Evolutionary conservation across 2,113 vertebrate genomes (phyloP).

Genomic region (Cyprinodon variegatus): DNA sequence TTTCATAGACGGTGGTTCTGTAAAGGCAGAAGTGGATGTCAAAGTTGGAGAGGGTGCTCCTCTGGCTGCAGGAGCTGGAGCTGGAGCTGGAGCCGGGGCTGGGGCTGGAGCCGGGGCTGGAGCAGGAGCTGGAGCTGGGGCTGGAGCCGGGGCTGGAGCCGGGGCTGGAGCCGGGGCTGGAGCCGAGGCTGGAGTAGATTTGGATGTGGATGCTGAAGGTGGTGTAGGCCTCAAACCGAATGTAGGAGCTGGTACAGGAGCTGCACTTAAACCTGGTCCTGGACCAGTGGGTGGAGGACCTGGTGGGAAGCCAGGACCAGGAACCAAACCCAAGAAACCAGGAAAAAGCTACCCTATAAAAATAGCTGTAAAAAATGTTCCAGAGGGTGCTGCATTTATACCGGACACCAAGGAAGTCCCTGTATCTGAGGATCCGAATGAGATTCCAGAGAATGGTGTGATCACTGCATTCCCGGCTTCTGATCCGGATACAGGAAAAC

Average conservation of each 20-base stretch:
- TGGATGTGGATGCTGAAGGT: background rate
- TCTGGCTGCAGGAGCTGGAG: slow-evolving; percentile 1
- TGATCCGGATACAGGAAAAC: slow-evolving; percentile 85
- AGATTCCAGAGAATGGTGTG: slow-evolving; percentile 56
- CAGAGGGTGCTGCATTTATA: slow-evolving; percentile 82
- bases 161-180: background rate
- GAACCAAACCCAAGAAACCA: slow-evolving; percentile 26
- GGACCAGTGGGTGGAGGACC: background rate
- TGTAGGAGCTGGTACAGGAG: background rate
- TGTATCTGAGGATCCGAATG: slow-evolving; percentile 72
- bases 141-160: background rate
- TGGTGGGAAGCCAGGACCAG: slow-evolving; percentile 28
- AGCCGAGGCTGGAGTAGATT: accelerated
- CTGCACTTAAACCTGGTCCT: background rate
- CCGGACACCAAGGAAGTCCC: slow-evolving; percentile 73
- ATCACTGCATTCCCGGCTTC: slow-evolving; percentile 81
- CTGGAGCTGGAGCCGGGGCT: accelerated
- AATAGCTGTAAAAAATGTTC: slow-evolving; percentile 83
- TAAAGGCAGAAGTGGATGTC: slow-evolving; percentile 49
- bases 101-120: background rate
- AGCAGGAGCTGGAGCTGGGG: background rate
- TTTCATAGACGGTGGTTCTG: slow-evolving; percentile 35
- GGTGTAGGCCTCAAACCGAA: background rate
- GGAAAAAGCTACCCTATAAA: slow-evolving; percentile 72
- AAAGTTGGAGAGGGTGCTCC: slow-evolving; percentile 32